Base-by-base conservation (phyloP, 2,888 invertebrate species). In the Drosophila acutilabella region DNA sequence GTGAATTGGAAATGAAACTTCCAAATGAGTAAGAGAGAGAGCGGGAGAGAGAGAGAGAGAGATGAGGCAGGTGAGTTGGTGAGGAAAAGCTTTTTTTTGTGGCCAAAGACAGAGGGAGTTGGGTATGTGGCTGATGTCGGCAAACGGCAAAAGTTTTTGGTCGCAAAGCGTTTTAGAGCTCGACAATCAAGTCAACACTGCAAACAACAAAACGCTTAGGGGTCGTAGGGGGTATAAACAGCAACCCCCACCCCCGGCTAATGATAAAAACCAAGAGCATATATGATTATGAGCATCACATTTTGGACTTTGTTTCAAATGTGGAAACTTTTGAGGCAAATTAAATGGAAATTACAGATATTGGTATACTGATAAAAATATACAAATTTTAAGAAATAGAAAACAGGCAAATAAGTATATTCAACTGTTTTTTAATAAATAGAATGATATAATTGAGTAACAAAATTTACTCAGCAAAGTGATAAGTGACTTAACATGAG, bases 81-180 rank as follows among this genome's bases (percentile, higher is more conserved):
- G 2, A 4, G n/a, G 2, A 30, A 18, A 11, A n/a, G 44, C 16
- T 20, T 13, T 36, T 36, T 36, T 11, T 36, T 36, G 36, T 36
- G 36, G 33, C 11, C 0, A 33, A 23, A 23, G 23, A 23, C 23
- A 6, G 3, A 23, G 33, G 33, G 1, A 33, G 33, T 11, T 33
- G 33, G 36, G 13, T 2, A 4, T 36, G 11, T 36, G 13, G 13
- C 18, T 36, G 18, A 4, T 0, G 18, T 11, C 11, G 44, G 38
- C 58, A 73, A 64, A 53, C 48, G 59, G 44, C 44, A 69, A 73
- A 85, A 77, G 60, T 69, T 78, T 74, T 69, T 65, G 64, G 56
- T 65, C 52, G 64, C 47, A 70, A 65, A 70, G 38, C 69, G 60
- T 67, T 77, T 71, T 57, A 81, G 66, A 60, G 62, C 74, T 74